Evolutionary conservation across 2,888 invertebrate species (phyloP).

Genomic region (Druceiella hillmani): DNA sequence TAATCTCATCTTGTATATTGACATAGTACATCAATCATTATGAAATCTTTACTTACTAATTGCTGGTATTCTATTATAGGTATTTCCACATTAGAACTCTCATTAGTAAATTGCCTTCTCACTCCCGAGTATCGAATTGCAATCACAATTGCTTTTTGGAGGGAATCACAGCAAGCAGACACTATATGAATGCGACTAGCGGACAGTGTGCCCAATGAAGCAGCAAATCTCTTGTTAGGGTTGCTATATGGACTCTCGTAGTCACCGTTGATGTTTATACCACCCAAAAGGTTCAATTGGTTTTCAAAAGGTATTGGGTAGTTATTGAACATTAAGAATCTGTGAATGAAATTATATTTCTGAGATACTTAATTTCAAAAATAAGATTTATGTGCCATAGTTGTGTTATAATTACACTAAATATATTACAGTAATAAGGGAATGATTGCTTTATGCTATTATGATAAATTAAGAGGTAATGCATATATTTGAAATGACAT

Average conservation of each 20-base stretch:
- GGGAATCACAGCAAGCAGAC: constrained; percentile 52
- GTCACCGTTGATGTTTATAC: constrained; percentile 77
- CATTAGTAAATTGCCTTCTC: constrained; percentile 83
- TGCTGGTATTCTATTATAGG: constrained; percentile 90
- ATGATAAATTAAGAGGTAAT: too few relatives aligned
- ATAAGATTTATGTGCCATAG: too few relatives aligned
- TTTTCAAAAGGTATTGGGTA: constrained; percentile 75
- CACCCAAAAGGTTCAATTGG: constrained; percentile 79
- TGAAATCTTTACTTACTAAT: too few relatives aligned
- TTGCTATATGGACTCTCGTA: constrained; percentile 78
- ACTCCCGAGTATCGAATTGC: constrained; percentile 83
- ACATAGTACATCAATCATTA: too few relatives aligned
- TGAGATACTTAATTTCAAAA: too few relatives aligned
- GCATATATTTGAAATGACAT: too few relatives aligned
- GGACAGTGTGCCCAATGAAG: constrained; percentile 78
- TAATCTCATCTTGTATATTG: too few relatives aligned
- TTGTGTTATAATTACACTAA: too few relatives aligned
- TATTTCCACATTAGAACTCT: constrained; percentile 59
- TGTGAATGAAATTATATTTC: too few relatives aligned
- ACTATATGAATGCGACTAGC: constrained; percentile 75
- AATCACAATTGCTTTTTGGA: constrained; percentile 73
- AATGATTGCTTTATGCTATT: too few relatives aligned
- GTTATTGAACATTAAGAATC: constrained; percentile 71
- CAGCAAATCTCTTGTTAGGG: constrained; percentile 77
- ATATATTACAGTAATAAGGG: too few relatives aligned